These are phyloP conservation scores for Prunella himalayana DNA, from an alignment of 2,113 vertebrate genomes.

Conservation along the genomic window DNA sequence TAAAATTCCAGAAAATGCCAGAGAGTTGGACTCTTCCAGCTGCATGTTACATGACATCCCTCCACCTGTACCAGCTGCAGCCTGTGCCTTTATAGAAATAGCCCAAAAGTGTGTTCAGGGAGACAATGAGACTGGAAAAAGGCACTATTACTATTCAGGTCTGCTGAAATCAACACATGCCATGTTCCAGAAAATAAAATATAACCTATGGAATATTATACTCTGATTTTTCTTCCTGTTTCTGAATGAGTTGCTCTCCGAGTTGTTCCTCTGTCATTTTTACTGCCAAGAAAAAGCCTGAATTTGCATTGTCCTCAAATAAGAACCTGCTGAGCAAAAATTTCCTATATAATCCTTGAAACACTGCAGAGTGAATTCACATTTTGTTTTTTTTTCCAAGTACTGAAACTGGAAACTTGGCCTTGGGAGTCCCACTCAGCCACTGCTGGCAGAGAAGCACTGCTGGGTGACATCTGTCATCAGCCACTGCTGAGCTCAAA, in stretches of 20 bases:
- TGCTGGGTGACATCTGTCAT: conserved; percentile 52
- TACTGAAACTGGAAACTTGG: background rate
- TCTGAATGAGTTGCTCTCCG: background rate
- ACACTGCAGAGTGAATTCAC: background rate
- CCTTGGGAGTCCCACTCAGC: background rate
- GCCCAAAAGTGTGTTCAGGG: background rate
- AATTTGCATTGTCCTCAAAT: background rate
- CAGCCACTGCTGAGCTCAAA: background rate
- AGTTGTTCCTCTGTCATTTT: background rate
- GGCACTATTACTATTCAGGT: background rate
- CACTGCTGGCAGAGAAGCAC: conserved; percentile 13
- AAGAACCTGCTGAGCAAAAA: background rate
- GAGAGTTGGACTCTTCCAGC: background rate
- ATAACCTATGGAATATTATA: background rate
- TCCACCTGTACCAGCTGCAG: background rate
- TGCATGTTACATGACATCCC: background rate
- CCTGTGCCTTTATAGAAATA: background rate
- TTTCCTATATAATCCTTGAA: background rate
- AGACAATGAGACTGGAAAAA: background rate
- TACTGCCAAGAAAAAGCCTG: background rate
- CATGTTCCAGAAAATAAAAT: background rate
- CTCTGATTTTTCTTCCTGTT: background rate
- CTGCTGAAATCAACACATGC: background rate
- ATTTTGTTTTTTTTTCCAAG: background rate
- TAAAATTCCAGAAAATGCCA: background rate